Base-by-base conservation (phyloP, 2,113 vertebrate genomes). In the Passer domesticus region DNA sequence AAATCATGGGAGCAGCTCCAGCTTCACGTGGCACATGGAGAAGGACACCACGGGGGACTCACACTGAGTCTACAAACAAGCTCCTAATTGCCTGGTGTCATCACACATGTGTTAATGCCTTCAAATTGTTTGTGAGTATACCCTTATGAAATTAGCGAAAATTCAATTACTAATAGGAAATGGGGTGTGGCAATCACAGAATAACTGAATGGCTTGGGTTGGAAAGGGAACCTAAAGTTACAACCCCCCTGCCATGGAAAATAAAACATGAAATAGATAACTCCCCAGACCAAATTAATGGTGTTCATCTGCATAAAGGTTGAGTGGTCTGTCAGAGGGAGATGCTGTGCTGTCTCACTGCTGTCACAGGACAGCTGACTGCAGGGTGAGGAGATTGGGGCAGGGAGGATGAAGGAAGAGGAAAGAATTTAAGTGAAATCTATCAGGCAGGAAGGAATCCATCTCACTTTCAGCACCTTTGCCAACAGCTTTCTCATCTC, bases 221-320 rank as follows among this genome's bases (percentile, higher is more conserved):
- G 70, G 55, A 47, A 41, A 24, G 41, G 55, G 39, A 41, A 56
- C 15, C 66, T 31, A 49, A 83, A 63, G 35, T 16, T 24, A n/a
- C 31, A 76, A 13, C 5, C 6, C 4, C 30, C 25, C 5, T 4
- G 4, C 12, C 41, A 16, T 41, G 27, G 41, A 70, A 58, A 73
- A 55, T 11, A 22, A 64, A 49, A 78, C 28, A 59, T 23, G 4
- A 47, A 47, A 24, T 44, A 49, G 56, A 58, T 30, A 59, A 46
- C 1, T 1, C 6, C 25, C 4, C 25, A 49, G 16, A 30, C 7
- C 13, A 58, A 72, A 64, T 8, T 20, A 4, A 44, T 1, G 0
- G 18, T 27, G 16, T 73, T 58, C 21, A 70, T 23, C 35, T 37
- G 24, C 27, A 20, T 14, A 39, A 91, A 72, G n/a, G 12, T 22